Base-by-base conservation (phyloP, 2,113 vertebrate species). In the Lepus americanus region DNA sequence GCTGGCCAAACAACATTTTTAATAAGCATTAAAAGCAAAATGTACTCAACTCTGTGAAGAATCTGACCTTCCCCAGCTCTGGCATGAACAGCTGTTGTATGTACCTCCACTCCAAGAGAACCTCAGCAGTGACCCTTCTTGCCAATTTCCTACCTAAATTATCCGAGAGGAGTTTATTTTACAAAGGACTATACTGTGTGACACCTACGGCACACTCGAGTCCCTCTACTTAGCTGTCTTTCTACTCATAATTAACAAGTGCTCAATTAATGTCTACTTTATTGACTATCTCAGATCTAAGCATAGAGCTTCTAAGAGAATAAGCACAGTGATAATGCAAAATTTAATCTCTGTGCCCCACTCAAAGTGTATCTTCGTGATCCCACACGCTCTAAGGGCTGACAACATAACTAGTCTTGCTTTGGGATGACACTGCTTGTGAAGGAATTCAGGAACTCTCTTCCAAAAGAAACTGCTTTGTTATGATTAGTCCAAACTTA, bases 351-450 rank as follows among this genome's bases (percentile, higher is more conserved):
- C 39, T 76, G 67, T 44, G 69, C 29, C 77, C 64, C 79, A 36
- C 72, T 87, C 78, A 87, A 49, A 91, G 64, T 88, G 61, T 64
- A 55, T 33, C 36, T 66, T 27, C 59, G 44, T 59, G 78, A 87
- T 51, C 31, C 61, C 23, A 87, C 10, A 61, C 39, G 61, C 16
- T 1, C 6, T 59, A 25, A 67, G 76, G 59, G 27, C 9, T 66
- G 53, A 66, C 63, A 31, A 44, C 4, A 78, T 31, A 36, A 22
- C 5, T n/a, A 74, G 29, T n/a, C n/a, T 91, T 88, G 29, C 14
- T 69, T 84, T 25, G 44, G 23, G 51, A 39, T 79, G 49, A 22
- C 63, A 14, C 49, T 69, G 33, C 29, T 70, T 64, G 19, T 67
- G 39, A 84, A 31, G 11, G 19, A 3, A 29, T 12, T 84, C 66